phyloP scores from a whole-genome alignment of 2,113 vertebrate species.

The Canis aureus region DNA sequence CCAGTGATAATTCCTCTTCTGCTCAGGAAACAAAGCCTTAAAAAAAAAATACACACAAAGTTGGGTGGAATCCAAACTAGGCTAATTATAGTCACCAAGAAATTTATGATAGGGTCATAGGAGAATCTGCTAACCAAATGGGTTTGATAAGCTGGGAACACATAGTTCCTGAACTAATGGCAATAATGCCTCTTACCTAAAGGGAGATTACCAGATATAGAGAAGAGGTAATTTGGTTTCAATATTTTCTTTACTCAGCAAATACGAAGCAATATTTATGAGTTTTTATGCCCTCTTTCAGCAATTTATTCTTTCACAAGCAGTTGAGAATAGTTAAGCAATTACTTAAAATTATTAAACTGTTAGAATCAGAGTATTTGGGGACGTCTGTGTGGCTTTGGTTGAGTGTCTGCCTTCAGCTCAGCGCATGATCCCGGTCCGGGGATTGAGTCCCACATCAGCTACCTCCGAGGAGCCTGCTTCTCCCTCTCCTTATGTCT shows the following conservation, averaged over 20 bases:
- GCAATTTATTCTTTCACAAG: neutral
- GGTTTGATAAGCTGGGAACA: neutral
- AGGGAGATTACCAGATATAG: neutral
- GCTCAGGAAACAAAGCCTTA: neutral
- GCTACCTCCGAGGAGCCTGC: too few species aligned
- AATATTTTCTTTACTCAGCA: neutral
- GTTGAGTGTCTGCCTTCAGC: too few species aligned
- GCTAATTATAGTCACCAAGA: neutral
- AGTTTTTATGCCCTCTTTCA: neutral
- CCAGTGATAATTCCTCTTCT: neutral
- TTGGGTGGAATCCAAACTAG: neutral
- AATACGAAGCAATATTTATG: neutral
- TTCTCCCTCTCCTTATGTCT: too few species aligned
- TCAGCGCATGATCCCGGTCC: too few species aligned
- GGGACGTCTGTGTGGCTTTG: too few species aligned
- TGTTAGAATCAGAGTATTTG: neutral
- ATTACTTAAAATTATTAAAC: neutral
- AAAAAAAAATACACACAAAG: neutral
- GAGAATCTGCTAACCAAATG: neutral
- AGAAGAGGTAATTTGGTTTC: neutral
- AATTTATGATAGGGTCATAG: neutral
- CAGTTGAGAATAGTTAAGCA: neutral
- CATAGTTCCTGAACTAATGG: neutral
- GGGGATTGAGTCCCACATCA: too few species aligned
- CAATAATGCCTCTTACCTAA: neutral